A percentile compares a stretch with the other conserved stretches of the same genome.
Evolutionary conservation across 1,140 invertebrate species (phyloP).

Genomic region (Oryctes rhinoceros): DNA sequence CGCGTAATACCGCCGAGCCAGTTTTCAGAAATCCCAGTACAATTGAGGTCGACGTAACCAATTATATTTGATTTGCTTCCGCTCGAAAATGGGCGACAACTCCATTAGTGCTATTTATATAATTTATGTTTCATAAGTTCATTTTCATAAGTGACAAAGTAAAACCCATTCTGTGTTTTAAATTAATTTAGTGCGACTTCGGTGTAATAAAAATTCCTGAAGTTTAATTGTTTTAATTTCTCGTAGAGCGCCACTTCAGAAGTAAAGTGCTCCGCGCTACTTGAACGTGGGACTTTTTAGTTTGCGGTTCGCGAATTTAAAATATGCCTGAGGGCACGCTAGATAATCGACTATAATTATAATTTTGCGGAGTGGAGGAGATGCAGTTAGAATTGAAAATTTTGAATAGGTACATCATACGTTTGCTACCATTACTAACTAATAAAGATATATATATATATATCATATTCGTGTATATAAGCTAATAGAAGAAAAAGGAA

Average conservation of each 20-base stretch:
- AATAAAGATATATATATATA: no score
- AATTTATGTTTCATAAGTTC: slow-evolving; percentile 35
- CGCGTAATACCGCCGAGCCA: not conserved
- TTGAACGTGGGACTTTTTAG: slow-evolving; percentile 11
- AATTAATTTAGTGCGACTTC: slow-evolving; percentile 26
- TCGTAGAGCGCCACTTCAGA: slow-evolving; percentile 16
- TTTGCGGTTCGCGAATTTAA: slow-evolving; percentile 21
- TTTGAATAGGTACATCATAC: no score
- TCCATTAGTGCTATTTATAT: slow-evolving; percentile 34
- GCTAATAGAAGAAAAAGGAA: no score
- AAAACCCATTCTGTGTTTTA: slow-evolving; percentile 36
- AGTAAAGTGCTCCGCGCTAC: slow-evolving; percentile 1
- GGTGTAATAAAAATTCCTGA: slow-evolving; percentile 17
- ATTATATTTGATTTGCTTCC: not conserved
- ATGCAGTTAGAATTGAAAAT: not conserved
- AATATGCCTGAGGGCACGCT: not conserved
- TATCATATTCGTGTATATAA: no score
- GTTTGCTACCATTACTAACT: no score
- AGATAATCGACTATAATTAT: slow-evolving; percentile 8
- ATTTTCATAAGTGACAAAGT: slow-evolving; percentile 36
- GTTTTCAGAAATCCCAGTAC: not conserved
- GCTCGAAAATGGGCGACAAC: slow-evolving; percentile 19
- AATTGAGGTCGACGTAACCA: not conserved
- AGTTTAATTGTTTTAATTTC: slow-evolving; percentile 37
- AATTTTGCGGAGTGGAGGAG: not conserved